Base-by-base conservation (phyloP, 2,113 vertebrate species). In the Ailuropoda melanoleuca region DNA sequence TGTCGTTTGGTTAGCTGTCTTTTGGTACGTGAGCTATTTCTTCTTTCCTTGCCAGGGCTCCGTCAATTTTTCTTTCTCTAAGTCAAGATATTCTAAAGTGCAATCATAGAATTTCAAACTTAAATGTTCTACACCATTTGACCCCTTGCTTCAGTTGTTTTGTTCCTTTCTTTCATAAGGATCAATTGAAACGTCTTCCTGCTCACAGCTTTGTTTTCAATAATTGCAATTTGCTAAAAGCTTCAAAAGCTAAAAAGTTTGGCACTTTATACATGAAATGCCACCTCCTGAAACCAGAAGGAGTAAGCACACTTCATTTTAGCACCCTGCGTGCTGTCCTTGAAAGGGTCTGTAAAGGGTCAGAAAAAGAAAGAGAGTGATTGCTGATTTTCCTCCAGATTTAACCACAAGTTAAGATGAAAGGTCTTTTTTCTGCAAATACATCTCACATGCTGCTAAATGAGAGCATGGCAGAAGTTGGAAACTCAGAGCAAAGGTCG, bases 91-190 rank as follows among this genome's bases (percentile, higher is more conserved):
- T 58, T 94, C 66, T 64, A 62, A 95, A 91, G 39, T 87, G 2
- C 37, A 97, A 90, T 96, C 62, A 91, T 9, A 90, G 53, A 93
- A 95, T 95, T 93, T 93, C n/a, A 92, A 60, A 97, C 92, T 81
- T 34, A 77, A 96, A 23, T 83, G 48, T 86, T 90, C 74, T 62
- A 50, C 4, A 58, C 24, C 39, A 92, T 39, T 97, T 84, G 84
- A 93, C 72, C 46, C n/a, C 53, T 91, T 75, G 48, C 37, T 92
- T 92, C 88, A 93, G 68, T 62, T 90, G 26, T 58, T 88, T 90
- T 34, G 12, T 92, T 96, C 53, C 90, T 96, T 88, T 88, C 34
- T 60, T 94, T 85, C 94, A 93, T 26, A 86, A 82, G 34, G 21
- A 84, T 88, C 91, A 43, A 18, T 72, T 94, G 72, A 92, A 96